Base-by-base conservation (phyloP, 2,113 vertebrate species). In the Pyxicephalus adspersus region DNA sequence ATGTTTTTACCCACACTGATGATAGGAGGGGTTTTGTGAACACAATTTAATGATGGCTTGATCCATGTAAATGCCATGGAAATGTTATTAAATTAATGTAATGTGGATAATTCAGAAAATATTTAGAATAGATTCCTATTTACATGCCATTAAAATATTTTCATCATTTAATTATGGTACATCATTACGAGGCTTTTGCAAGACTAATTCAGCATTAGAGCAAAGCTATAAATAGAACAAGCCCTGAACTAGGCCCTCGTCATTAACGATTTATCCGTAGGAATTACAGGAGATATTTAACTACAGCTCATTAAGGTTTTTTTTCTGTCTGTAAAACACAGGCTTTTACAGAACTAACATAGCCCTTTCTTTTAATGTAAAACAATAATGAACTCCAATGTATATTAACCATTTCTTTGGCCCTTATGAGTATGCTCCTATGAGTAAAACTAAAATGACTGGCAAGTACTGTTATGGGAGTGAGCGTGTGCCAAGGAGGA, bases 171-270 rank as follows among this genome's bases (percentile, higher is more conserved):
- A 74, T 74, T 74, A 60, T 25, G 8, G 6, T 18, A 22, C 55
- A 74, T 74, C 31, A 58, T 73, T 73, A 73, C 19, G 3, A 29
- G 28, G 26, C 25, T 71, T 71, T 52, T 54, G 17, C 50, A 55
- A 28, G 25, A 55, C 18, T 71, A 71, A 71, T 71, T 54, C 67
- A 52, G 50, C 34, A 68, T 68, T 51, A 68, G 50, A 71, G 67
- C 67, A 57, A 45, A 45, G 68, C 18, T 72, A 72, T 29, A 72
- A 72, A 74, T 34, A 74, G 29, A 17, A 13, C 4, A 73, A 73
- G 70, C 9, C 4, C 54, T 7, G 13, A 9, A 29, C 25, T 70
- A 51, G 23, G 68, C 3, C 25, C 29, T 54, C 51, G 18, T 19
- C 52, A 55, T 72, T 72, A 55, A 25, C 38, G 66, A 70, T 70